Evolutionary conservation across 2,888 invertebrate genomes (phyloP).

Genomic region (Marasmarcha lunaedactyla): DNA sequence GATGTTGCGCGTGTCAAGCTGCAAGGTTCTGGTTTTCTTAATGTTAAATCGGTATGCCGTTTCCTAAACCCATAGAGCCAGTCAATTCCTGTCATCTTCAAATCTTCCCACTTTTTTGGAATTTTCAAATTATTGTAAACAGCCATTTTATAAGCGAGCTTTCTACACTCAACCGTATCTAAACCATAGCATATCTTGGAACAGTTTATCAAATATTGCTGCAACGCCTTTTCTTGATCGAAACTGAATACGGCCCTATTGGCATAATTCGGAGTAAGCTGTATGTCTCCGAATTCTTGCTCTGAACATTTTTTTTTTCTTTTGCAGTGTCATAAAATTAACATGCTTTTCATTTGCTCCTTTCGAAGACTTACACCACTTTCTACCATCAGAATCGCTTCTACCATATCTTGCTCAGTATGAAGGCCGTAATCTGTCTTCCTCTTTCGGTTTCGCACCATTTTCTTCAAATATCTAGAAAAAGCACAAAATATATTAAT

Average conservation of each 20-base stretch:
- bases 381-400: slow-evolving; percentile 11
- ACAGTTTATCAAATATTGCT: slow-evolving; percentile 7
- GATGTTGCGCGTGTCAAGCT: slow-evolving; percentile 15
- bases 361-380: slow-evolving; percentile 10
- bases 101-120: not conserved
- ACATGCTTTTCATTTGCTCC: slow-evolving; percentile 9
- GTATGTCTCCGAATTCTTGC: slow-evolving; percentile 5
- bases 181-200: slow-evolving; percentile 7
- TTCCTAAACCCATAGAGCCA: slow-evolving; percentile 1
- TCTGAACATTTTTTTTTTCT: slow-evolving; percentile 7
- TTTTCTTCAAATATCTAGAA: slow-evolving; percentile 7
- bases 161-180: slow-evolving; percentile 3
- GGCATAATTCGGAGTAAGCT: slow-evolving; percentile 10
- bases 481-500: slow-evolving; percentile 1
- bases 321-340: slow-evolving; percentile 10
- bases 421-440: slow-evolving; percentile 13
- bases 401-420: slow-evolving; percentile 11
- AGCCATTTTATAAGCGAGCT: slow-evolving; percentile 7
- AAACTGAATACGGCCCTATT: slow-evolving; percentile 7
- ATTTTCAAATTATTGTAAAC: slow-evolving; percentile 4
- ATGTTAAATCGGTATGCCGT: slow-evolving; percentile 1
- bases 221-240: slow-evolving; percentile 8
- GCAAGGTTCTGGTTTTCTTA: slow-evolving; percentile 19
- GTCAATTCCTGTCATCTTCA: slow-evolving; percentile 1
- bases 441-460: slow-evolving; percentile 11